phyloP scores from a whole-genome alignment of 2,797 vertebrate species.

The Synaphobranchus kaupii region DNA sequence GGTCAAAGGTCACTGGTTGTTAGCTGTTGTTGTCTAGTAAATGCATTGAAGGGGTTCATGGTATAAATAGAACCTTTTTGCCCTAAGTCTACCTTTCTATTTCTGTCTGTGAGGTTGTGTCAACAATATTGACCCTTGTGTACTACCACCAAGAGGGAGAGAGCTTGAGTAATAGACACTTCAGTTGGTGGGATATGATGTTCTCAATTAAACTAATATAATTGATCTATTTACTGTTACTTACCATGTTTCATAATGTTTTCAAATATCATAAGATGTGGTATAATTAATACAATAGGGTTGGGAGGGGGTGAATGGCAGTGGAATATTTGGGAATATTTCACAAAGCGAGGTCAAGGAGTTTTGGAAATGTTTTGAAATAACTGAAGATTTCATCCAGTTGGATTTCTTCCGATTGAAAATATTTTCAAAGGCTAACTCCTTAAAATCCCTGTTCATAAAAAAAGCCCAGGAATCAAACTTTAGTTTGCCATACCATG shows the following conservation, averaged over 20 bases:
- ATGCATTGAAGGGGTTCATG: neutral
- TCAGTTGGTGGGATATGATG: neutral
- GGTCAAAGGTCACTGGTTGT: neutral
- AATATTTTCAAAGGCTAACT: no score
- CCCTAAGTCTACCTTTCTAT: neutral
- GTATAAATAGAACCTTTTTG: neutral
- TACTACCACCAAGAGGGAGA: neutral
- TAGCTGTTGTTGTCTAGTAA: neutral
- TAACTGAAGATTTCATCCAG: no score
- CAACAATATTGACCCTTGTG: neutral
- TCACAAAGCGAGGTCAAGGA: neutral
- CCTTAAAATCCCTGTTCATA: no score
- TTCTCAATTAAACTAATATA: neutral
- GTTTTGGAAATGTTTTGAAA: no score
- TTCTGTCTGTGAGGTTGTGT: neutral
- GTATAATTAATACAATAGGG: neutral
- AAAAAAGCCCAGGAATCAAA: neutral
- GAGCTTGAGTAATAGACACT: neutral
- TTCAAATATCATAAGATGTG: neutral
- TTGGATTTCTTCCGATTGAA: no score
- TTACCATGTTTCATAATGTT: neutral
- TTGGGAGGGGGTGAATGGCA: neutral
- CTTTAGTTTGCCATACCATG: neutral
- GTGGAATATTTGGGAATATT: neutral
- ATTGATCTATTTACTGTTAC: neutral